Evolutionary conservation across 2,888 invertebrate species (phyloP).

Genomic region (Acleris laterana): DNA sequence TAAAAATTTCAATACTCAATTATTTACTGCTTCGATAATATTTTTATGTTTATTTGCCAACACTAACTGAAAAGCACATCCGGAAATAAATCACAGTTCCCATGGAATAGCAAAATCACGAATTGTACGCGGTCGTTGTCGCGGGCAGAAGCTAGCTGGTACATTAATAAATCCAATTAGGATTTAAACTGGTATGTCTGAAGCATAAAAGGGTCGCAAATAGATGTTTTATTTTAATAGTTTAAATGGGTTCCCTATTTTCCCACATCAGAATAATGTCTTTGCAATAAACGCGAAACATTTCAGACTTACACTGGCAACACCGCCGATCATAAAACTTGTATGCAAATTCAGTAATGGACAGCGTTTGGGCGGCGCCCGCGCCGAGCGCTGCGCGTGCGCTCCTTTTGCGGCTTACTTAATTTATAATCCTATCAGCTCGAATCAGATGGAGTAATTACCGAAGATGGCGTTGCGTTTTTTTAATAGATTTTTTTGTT

Average conservation of each 20-base stretch:
- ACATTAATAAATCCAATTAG: too few species aligned
- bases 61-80: too few species aligned
- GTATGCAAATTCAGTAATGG: conserved; percentile 40
- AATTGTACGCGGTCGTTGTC: too few species aligned
- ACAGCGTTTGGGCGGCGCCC: conserved; percentile 39
- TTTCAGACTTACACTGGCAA: conserved; percentile 16
- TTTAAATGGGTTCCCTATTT: not conserved
- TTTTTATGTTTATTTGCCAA: too few species aligned
- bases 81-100: too few species aligned
- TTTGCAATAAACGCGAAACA: not conserved
- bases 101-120: too few species aligned
- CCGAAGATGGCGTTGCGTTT: conserved; percentile 10
- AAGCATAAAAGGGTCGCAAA: too few species aligned
- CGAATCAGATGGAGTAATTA: conserved; percentile 30
- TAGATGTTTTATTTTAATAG: too few species aligned
- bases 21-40: too few species aligned
- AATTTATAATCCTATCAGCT: conserved; percentile 39
- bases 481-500: not conserved
- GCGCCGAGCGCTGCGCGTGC: conserved; percentile 25
- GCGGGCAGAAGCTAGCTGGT: too few species aligned
- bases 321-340: conserved; percentile 27
- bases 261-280: not conserved
- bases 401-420: conserved; percentile 37
- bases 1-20: too few species aligned
- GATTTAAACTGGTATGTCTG: too few species aligned